Conservation (phyloP, 2,888 invertebrate species). For the Phorcus lineatus region DNA sequence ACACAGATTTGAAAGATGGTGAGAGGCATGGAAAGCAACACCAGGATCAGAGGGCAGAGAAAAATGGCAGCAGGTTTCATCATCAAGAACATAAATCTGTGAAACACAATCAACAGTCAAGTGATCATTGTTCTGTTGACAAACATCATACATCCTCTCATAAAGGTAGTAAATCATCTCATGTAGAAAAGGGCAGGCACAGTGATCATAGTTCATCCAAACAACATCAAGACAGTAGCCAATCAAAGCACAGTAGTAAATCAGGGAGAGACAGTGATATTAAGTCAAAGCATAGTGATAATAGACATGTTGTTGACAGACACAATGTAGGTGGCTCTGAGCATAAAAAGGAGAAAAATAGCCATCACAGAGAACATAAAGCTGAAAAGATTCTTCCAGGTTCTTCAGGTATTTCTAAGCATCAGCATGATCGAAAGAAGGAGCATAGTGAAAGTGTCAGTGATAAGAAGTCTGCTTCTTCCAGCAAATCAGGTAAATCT, state of each 20-base stretch:
- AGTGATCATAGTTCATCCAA: not conserved
- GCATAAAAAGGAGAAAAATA: no score
- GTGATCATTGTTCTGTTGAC: not conserved
- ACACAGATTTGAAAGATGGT: no score
- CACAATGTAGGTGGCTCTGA: not conserved
- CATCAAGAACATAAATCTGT: not conserved
- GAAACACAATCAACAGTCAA: not conserved
- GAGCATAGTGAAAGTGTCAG: not conserved
- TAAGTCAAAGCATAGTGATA: not conserved
- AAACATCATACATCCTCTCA: not conserved
- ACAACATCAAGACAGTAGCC: not conserved
- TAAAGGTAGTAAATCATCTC: no score
- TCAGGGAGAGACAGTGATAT: not conserved
- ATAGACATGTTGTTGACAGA: not conserved
- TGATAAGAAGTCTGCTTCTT: not conserved
- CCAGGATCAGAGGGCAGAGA: no score
- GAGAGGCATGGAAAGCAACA: no score
- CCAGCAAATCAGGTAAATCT: not conserved
- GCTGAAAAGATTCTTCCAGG: no score
- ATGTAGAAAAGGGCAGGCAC: not conserved
- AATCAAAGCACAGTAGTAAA: not conserved
- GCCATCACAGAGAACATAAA: no score
- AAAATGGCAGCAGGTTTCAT: no score
- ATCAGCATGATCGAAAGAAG: not conserved
- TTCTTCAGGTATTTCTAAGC: no score